Evolutionary conservation across 1,140 invertebrate genomes (phyloP), one percentile per base, ranked within the genome.

Genomic region (Cydia pomonella): DNA sequence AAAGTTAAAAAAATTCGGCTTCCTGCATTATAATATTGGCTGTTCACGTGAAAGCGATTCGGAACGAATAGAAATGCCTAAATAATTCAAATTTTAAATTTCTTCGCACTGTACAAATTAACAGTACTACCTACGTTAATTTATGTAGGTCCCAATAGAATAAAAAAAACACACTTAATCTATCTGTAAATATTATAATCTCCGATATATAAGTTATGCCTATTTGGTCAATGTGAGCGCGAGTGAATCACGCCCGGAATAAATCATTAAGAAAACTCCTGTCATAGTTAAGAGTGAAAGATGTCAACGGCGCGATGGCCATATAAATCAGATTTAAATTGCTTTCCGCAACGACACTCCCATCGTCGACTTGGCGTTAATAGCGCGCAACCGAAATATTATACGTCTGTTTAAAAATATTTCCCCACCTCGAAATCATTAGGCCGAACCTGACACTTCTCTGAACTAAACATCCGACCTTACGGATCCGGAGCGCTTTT

Each of bases 241-340:
- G 53, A 62, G 80, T 83, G 79, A 83, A 84, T 84, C 80, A 78
- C 75, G 79, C 80, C 63, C 74, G 23, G 79, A 77, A 83, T 89
- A 89, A 89, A 90, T 90, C 87, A 88, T 85, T 83, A 75, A 79
- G 75, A 84, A 83, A 85, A 84, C 84, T 85, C 84, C 80, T 83
- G 84, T 87, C 87, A 86, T 89, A 92, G 88, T 89, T 92, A 89
- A 23, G 84, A 87, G 71, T 79, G 84, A 82, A 81, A 82, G 81
- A 89, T 82, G 88, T 89, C 87, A 89, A 81, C 88, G 85, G 64
- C 78, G 77, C 71, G 80, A 76, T 76, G 76, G 81, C 79, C 80
- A 76, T 74, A 90, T 91, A 91, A 90, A 90, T 92, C 88, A 91
- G 80, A 82, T 84, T 83, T 85, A 87, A 89, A 91, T 90, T 88